Percentiles rank a stretch among this genome's conserved stretches.
These are phyloP conservation scores for Ormyrus nitidulus DNA, from an alignment of 2,888 invertebrate species.

Conservation along the genomic window DNA sequence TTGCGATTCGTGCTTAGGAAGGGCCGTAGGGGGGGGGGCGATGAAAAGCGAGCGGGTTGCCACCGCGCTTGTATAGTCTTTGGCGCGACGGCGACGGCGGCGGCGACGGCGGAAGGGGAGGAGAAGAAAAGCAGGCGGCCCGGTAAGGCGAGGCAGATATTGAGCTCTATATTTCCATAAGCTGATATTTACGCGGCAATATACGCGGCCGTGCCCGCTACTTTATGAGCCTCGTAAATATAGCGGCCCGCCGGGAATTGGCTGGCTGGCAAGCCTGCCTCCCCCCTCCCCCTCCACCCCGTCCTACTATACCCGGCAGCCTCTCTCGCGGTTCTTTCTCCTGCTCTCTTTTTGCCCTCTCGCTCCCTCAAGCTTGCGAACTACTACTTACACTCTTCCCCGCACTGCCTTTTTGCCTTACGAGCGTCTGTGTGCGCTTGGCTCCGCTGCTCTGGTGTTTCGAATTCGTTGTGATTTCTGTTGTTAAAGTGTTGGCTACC, in stretches of 20 bases:
- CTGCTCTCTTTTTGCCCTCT: constrained; percentile 47
- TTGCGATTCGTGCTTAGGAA: no score
- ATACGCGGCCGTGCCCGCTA: constrained; percentile 74
- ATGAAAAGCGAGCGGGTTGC: constrained; percentile 24
- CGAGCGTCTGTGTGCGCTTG: not conserved
- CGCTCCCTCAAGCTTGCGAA: constrained; percentile 37
- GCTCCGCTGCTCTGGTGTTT: not conserved
- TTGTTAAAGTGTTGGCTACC: no score
- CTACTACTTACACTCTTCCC: not conserved
- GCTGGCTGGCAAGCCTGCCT: constrained; percentile 73
- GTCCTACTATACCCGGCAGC: constrained; percentile 1
- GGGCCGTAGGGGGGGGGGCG: not conserved
- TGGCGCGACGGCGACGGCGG: not conserved
- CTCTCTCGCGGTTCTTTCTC: constrained; percentile 39
- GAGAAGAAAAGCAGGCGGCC: constrained; percentile 66
- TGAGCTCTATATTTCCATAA: constrained; percentile 79
- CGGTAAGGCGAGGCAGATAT: constrained; percentile 75
- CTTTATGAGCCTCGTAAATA: constrained; percentile 75
- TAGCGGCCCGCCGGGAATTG: constrained; percentile 74
- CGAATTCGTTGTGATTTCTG: no score
- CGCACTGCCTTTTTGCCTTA: not conserved
- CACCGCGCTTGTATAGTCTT: not conserved
- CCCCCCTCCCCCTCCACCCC: constrained; percentile 57
- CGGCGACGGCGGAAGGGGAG: constrained; percentile 44
- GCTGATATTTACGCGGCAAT: constrained; percentile 78